Evolutionary conservation across 2,113 vertebrate genomes (phyloP).

Genomic region (Plotosus lineatus): DNA sequence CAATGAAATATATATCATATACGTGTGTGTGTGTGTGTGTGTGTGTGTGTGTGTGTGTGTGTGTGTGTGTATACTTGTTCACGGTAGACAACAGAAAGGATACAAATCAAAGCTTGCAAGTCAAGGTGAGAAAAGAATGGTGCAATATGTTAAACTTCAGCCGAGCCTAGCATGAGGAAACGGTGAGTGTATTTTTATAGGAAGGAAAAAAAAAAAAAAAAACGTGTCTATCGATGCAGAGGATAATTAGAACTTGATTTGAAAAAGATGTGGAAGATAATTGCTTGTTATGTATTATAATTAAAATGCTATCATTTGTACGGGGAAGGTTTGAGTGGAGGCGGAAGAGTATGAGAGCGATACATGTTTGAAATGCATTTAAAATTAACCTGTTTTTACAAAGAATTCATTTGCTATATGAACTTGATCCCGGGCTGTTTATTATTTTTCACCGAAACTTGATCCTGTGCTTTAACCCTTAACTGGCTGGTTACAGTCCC

Average conservation of each 20-base stretch:
- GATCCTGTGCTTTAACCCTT: background rate
- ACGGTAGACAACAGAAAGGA: background rate
- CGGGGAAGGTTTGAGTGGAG: conserved; percentile 1
- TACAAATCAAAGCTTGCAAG: conserved; percentile 10
- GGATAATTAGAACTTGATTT: background rate
- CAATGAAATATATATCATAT: too few species aligned
- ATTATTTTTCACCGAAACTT: background rate
- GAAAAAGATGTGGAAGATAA: conserved; percentile 1
- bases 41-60: too few species aligned
- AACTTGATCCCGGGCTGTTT: background rate
- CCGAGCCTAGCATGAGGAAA: background rate
- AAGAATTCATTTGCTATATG: background rate
- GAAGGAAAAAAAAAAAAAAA: too few species aligned
- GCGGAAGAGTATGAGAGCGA: background rate
- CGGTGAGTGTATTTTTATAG: background rate
- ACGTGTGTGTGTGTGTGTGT: too few species aligned
- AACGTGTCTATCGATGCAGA: background rate
- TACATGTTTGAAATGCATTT: background rate
- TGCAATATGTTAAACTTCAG: background rate
- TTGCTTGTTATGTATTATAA: conserved; percentile 6
- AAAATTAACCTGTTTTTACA: background rate
- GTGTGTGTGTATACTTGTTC: too few species aligned
- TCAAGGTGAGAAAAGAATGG: background rate
- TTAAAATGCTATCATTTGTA: background rate
- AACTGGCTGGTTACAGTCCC: background rate